Base-by-base conservation (phyloP, 2,797 vertebrate species). In the Hephaestus fuliginosus region DNA sequence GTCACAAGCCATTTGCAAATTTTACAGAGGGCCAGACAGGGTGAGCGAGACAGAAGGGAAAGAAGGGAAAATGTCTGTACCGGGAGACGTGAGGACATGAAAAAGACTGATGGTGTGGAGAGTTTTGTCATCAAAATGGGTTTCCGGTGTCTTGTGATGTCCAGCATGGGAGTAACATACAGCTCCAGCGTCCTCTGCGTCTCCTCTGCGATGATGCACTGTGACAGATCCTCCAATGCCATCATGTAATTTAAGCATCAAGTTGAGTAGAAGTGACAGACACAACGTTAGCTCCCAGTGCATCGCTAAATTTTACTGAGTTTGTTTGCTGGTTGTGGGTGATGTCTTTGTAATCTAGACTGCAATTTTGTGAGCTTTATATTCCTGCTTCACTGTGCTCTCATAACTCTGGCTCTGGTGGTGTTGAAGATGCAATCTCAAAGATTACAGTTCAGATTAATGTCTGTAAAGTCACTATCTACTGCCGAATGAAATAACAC, bases 1-100 rank as follows among this genome's bases (percentile, higher is more conserved):
- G 78, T 80, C 62, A 71, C 74, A 84, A 67, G 56, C 10, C 49
- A 85, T 63, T 74, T 68, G 61, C 49, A 39, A 1, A 77, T 64
- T 61, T 60, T 15, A 51, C 28, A 7, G 51, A 57, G 56, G 43
- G 58, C n/a, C 48, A 70, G 30, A 48, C 18, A 22, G 43, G 15
- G 1, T 39, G 17, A n/a, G 17, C 8, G 71, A 39, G 70, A 53
- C 15, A n/a, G 25, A 22, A 4, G 18, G 41, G 8, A 56, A 48
- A 41, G 44, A 13, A 61, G 53, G 8, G 33, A 1, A 36, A 22
- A 17, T 36, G 30, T 68, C 41, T 57, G 43, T 1, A 22, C 57
- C 39, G 53, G 64, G 51, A 18, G n/a, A 63, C 25, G n/a, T 20
- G 28, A 41, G 12, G 25, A 55, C 17, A 22, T 48, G 33, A 56